Evolutionary conservation across 1,140 invertebrate genomes (phyloP), one percentile per base, ranked within the genome.

Genomic region (Drosophila ohnishii): DNA sequence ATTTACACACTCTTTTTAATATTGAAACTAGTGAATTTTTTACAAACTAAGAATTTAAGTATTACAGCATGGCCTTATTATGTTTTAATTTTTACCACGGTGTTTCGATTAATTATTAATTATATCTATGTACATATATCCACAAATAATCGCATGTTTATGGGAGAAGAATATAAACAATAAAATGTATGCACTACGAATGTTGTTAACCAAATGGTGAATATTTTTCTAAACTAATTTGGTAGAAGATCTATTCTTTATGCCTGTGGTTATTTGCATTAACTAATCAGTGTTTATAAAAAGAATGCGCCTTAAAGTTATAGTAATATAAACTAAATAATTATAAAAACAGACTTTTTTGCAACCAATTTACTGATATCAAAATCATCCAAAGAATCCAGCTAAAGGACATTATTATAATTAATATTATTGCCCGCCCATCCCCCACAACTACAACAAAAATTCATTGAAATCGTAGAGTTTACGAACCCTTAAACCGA

Each of bases 111-210:
- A 39, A 57, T 14, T 47, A 62, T 42, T 56, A 48, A 44, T 35
- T 39, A 28, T 32, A 42, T 19, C 39, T 45, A 39, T 60, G 53
- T 64, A 58, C 39, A 59, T 48, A 57, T 47, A 45, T 22, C 14
- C 32, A 32, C 9, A 19, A 64, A 16, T 57, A 59, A 65, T 61
- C 35, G 70, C 70, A 74, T 75, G 69, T 55, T 57, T 64, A 50
- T 74, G 30, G 35, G 34, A 47, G 10, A 7, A 45, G 6, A 57
- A 58, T 40, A 22, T 25, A 25, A 37, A 25, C 14, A 73, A 71
- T 74, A 74, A 74, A 74, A 39, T 30, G 40, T n/a, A 30, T 35
- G 13, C n/a, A 19, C 30, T 30, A 30, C 13, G 4, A 69, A 35
- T 40, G 14, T n/a, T 16, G 0, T 37, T 28, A 53, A 69, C 28